A percentile compares a stretch with the other conserved stretches of the same genome.
These are phyloP conservation scores for Wiebesia pumilae DNA, from an alignment of 1,140 invertebrate species.

Conservation along the genomic window DNA sequence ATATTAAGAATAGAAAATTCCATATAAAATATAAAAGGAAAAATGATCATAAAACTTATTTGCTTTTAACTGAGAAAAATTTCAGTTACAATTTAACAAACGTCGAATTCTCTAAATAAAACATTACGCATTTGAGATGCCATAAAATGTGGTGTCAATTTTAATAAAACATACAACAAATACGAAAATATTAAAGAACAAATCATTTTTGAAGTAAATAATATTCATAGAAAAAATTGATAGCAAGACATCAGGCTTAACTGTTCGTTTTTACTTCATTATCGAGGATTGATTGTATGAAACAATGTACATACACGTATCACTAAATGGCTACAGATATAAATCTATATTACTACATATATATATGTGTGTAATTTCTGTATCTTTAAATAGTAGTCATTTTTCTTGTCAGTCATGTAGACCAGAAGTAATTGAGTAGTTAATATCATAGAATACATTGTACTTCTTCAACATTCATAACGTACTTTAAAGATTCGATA, in stretches of 20 bases:
- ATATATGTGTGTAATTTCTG: background rate
- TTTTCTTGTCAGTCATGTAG: background rate
- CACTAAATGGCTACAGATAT: background rate
- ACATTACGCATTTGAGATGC: background rate
- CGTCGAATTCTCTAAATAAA: background rate
- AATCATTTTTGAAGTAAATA: background rate
- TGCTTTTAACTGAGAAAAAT: too few relatives aligned
- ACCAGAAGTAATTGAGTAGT: background rate
- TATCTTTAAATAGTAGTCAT: background rate
- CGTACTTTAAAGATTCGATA: background rate
- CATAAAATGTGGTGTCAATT: background rate
- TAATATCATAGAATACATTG: background rate
- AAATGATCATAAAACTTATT: too few relatives aligned
- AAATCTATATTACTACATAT: too few relatives aligned
- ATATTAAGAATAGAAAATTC: background rate
- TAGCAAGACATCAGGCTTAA: background rate
- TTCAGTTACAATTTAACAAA: background rate
- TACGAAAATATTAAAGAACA: background rate
- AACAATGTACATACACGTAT: background rate
- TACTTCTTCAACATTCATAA: background rate
- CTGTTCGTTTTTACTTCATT: background rate
- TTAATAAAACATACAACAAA: background rate
- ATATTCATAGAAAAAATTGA: background rate
- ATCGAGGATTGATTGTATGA: background rate
- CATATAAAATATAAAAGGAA: too few relatives aligned